Percentiles rank a stretch among this genome's conserved stretches.
phyloP scores from a whole-genome alignment of 2,888 invertebrate species.

The Morpho achilles region DNA sequence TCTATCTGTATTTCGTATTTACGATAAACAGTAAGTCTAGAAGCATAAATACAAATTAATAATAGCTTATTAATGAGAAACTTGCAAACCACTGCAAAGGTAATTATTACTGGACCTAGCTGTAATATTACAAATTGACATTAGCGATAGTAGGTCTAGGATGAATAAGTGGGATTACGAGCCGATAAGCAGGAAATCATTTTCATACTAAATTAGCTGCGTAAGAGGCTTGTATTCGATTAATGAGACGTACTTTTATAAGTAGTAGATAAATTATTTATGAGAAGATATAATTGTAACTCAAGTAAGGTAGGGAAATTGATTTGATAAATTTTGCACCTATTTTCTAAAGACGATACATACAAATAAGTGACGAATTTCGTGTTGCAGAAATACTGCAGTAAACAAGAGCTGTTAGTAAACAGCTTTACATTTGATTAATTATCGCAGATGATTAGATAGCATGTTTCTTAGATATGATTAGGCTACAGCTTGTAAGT shows the following conservation, averaged over 20 bases:
- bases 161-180: slow-evolving; percentile 9
- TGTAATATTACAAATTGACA: slow-evolving; percentile 17
- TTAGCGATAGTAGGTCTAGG: slow-evolving; percentile 14
- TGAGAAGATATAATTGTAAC: too few relatives aligned
- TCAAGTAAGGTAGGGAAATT: too few relatives aligned
- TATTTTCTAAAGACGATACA: too few relatives aligned
- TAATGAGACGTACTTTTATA: slow-evolving; percentile 8
- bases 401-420: too few relatives aligned
- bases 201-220: slow-evolving; percentile 17
- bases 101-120: slow-evolving; percentile 15
- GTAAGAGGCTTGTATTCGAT: slow-evolving; percentile 13
- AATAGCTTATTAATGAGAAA: not conserved
- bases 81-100: slow-evolving; percentile 8
- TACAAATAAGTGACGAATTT: too few relatives aligned
- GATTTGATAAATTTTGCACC: too few relatives aligned
- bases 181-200: slow-evolving; percentile 19
- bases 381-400: too few relatives aligned
- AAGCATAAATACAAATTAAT: slow-evolving; percentile 1
- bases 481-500: too few relatives aligned
- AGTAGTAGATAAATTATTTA: not conserved
- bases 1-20: too few relatives aligned
- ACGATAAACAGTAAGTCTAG: not conserved
- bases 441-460: too few relatives aligned
- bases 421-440: too few relatives aligned
- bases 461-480: too few relatives aligned